A percentile compares a stretch with the other conserved stretches of the same genome.
phyloP scores from a whole-genome alignment of 1,140 invertebrate genomes.

The Apocrypta bakeri region DNA sequence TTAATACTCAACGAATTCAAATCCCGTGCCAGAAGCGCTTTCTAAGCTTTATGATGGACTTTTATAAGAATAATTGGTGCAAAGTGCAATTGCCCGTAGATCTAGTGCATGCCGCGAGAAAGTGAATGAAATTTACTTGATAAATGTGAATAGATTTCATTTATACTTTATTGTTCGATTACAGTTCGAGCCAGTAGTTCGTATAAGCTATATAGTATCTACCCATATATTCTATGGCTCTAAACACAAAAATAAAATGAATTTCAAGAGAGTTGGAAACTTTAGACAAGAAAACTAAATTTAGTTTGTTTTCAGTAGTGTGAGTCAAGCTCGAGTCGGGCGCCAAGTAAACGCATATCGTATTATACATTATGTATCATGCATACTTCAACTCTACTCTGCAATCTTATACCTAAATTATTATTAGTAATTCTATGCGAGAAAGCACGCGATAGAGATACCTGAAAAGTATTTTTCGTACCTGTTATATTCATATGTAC shows the following conservation, averaged over 20 bases:
- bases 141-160: no score
- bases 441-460: background rate
- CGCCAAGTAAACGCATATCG: background rate
- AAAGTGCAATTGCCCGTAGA: background rate
- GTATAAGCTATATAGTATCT: no score
- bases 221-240: no score
- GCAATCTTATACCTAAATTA: background rate
- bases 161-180: no score
- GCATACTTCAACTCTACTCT: background rate
- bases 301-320: background rate
- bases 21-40: constrained; percentile 46
- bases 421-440: background rate
- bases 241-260: no score
- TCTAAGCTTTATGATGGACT: constrained; percentile 46
- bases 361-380: background rate
- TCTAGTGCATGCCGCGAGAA: background rate
- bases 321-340: background rate
- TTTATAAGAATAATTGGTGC: constrained; percentile 54
- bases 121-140: background rate
- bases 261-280: no score
- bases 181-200: no score
- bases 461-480: background rate
- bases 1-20: constrained; percentile 50
- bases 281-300: no score
- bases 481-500: no score